These are phyloP conservation scores for Lates calcarifer DNA, from an alignment of 2,113 vertebrate genomes.

Conservation along the genomic window DNA sequence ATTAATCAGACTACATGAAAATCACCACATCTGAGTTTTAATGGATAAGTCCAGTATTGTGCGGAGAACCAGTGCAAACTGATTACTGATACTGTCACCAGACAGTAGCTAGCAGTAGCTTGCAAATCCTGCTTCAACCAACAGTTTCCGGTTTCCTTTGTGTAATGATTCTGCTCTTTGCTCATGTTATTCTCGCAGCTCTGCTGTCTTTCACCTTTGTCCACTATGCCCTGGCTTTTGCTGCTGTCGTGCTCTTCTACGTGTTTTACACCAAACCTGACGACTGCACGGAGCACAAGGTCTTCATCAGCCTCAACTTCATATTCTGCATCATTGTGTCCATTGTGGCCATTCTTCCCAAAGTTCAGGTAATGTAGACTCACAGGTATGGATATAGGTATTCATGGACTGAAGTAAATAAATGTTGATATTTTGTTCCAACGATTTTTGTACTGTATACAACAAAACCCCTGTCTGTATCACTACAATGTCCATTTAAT, in stretches of 20 bases:
- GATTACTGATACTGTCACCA: background rate
- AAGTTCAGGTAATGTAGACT: slow-evolving; percentile 88
- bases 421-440: background rate
- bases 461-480: background rate
- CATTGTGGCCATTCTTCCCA: slow-evolving; percentile 88
- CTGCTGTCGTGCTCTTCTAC: slow-evolving; percentile 85
- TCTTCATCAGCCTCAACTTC: slow-evolving; percentile 93
- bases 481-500: no score
- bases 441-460: background rate
- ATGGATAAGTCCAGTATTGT: background rate
- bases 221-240: slow-evolving; percentile 81
- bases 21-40: no score
- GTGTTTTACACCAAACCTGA: slow-evolving; percentile 88
- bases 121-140: background rate
- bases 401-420: background rate
- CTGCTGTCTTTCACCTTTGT: slow-evolving; percentile 87
- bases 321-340: slow-evolving; percentile 89
- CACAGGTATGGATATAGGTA: background rate
- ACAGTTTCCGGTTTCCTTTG: background rate
- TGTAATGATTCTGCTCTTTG: background rate
- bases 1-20: background rate
- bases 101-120: no score
- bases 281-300: slow-evolving; percentile 89
- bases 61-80: background rate
- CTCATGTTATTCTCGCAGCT: slow-evolving; percentile 64